Conservation (phyloP, 2,888 invertebrate genomes). For the Diabrotica balteata region DNA sequence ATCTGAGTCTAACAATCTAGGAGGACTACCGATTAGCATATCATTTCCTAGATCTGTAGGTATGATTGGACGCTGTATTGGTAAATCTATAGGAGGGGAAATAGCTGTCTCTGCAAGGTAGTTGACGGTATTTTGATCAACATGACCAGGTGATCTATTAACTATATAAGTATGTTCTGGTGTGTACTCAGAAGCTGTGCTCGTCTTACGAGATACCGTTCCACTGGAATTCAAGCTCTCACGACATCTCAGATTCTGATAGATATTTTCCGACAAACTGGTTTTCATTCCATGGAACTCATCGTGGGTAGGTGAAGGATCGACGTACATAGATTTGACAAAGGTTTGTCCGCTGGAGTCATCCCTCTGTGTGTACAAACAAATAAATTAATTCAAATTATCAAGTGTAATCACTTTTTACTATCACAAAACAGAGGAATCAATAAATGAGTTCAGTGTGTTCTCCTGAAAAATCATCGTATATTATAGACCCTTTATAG, state of each 20-base stretch:
- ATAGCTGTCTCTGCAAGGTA: slow-evolving; percentile 49
- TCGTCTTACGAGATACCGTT: slow-evolving; percentile 65
- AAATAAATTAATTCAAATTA: slow-evolving; percentile 13
- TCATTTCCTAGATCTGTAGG: slow-evolving; percentile 18
- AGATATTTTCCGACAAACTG: slow-evolving; percentile 55
- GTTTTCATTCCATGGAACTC: slow-evolving; percentile 53
- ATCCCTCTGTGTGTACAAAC: slow-evolving; percentile 47
- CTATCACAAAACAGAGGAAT: too few species aligned
- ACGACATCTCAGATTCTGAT: slow-evolving; percentile 52
- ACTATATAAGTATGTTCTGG: slow-evolving; percentile 63
- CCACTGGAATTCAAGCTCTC: slow-evolving; percentile 60
- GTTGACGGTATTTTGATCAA: slow-evolving; percentile 47
- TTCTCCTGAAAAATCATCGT: too few species aligned
- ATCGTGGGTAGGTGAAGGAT: slow-evolving; percentile 37
- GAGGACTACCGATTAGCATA: slow-evolving; percentile 20
- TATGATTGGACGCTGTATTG: slow-evolving; percentile 15
- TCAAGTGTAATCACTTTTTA: too few species aligned
- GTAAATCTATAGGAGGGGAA: slow-evolving; percentile 39
- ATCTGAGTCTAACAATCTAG: slow-evolving; percentile 24
- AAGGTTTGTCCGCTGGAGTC: slow-evolving; percentile 51
- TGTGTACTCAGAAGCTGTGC: slow-evolving; percentile 66
- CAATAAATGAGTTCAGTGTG: too few species aligned
- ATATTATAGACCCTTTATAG: too few species aligned
- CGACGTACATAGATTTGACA: slow-evolving; percentile 44
- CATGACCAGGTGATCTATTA: slow-evolving; percentile 41